Conservation (phyloP, 2,113 vertebrate genomes). For the Etia nguti region DNA sequence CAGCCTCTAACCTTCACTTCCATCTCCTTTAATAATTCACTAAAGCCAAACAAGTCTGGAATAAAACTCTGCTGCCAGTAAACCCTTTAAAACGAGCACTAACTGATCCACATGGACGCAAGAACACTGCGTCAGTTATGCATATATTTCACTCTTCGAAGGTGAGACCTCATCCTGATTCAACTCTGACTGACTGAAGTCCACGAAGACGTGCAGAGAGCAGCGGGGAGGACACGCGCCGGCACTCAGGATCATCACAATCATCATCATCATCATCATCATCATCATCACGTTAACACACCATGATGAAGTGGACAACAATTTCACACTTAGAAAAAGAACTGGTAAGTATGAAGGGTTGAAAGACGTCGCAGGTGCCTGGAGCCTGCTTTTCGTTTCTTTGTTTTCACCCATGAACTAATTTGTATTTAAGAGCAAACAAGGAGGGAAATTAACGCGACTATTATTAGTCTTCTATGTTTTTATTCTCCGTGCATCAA, state of each 20-base stretch:
- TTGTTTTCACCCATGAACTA: not conserved
- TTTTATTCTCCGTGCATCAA: not conserved
- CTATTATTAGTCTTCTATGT: not conserved
- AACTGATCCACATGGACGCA: not conserved
- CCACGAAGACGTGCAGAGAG: constrained; percentile 10
- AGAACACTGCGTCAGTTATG: not conserved
- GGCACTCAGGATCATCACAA: not conserved
- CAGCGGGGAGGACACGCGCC: constrained; percentile 11
- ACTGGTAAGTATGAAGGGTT: not conserved
- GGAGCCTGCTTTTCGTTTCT: not conserved
- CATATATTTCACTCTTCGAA: constrained; percentile 4
- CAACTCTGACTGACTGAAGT: not conserved
- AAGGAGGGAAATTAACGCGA: constrained; percentile 44
- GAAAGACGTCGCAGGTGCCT: not conserved
- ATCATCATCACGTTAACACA: constrained; percentile 1
- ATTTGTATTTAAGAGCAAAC: not conserved
- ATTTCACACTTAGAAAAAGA: not conserved
- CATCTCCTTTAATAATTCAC: not conserved
- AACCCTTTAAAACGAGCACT: not conserved
- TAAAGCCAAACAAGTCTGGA: not conserved
- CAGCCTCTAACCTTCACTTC: not conserved
- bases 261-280: not conserved
- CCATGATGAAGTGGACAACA: not conserved
- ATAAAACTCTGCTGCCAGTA: not conserved
- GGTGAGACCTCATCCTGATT: constrained; percentile 16